A percentile compares a stretch with the other conserved stretches of the same genome.
Evolutionary conservation across 2,797 vertebrate species (phyloP).

Genomic region (Meda fulgida): DNA sequence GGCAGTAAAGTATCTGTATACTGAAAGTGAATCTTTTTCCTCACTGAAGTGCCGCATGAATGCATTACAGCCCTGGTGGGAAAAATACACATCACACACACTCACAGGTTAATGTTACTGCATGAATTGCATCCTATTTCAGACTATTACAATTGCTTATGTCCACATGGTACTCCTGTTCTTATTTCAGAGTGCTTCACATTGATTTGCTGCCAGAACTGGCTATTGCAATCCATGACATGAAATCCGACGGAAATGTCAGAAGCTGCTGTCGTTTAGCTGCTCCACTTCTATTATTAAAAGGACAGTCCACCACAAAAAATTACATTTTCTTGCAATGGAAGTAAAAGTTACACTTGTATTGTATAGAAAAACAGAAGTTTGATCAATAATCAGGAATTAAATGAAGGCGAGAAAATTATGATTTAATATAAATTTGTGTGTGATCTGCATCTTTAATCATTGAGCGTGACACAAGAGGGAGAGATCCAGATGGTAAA

Average conservation of each 20-base stretch:
- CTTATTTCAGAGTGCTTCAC: background rate
- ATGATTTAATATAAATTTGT: no score
- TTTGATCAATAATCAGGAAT: background rate
- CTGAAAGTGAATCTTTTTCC: slow-evolving; percentile 10
- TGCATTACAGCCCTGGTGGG: background rate
- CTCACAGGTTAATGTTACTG: slow-evolving; percentile 31
- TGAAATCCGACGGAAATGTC: slow-evolving; percentile 10
- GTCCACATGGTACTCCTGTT: background rate
- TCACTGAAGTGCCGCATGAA: background rate
- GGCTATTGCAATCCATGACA: slow-evolving; percentile 13
- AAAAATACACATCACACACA: background rate
- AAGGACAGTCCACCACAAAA: background rate
- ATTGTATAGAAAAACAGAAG: background rate
- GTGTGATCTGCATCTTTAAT: background rate
- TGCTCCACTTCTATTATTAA: background rate
- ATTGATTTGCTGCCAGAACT: slow-evolving; percentile 23
- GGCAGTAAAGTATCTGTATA: slow-evolving; percentile 6
- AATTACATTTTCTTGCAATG: background rate
- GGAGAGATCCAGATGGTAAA: background rate
- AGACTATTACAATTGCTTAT: slow-evolving; percentile 11
- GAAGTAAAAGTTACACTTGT: background rate
- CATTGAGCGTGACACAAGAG: background rate
- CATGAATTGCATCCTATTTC: slow-evolving; percentile 15
- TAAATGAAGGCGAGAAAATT: background rate
- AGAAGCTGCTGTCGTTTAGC: background rate